Evolutionary conservation across 2,113 vertebrate species (phyloP), one percentile per base, ranked within the genome.

Genomic region (Protomyctophum bolini): DNA sequence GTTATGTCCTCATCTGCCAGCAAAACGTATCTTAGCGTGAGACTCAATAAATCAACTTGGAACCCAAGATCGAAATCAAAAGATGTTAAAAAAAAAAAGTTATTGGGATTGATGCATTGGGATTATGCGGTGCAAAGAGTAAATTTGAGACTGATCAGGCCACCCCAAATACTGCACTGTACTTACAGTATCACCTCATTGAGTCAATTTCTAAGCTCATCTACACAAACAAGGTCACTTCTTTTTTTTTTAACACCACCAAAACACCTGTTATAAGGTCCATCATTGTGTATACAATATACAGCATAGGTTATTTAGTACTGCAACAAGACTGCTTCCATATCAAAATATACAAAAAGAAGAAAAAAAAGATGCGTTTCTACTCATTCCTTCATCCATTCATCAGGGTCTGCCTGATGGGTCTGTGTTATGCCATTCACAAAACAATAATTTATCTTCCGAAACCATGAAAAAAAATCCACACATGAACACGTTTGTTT

Each of bases 311-410:
- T 70, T n/a, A 72, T 88, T 73, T 77, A 77, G 78, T 83, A 86
- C 75, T 88, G 82, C 82, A 87, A 86, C 82, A 80, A 75, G 70
- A 89, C 80, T 72, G 60, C 71, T 86, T 84, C 79, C 76, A 85
- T 81, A 86, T 87, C 80, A 84, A 82, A 89, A 83, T 75, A 82
- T 75, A 86, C 77, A 86, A 79, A 83, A 83, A n/a, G n/a, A n/a
- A n/a, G n/a, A 21, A 21, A 21, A 41, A 41, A 46, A 14, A 85
- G 63, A 82, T 60, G n/a, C n/a, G 29, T 21, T 51, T 72, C 52
- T 7, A 45, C 54, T 58, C 61, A 47, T 63, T 73, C 49, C 52
- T 82, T 74, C 73, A 76, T 77, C 70, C 73, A 52, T 70, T 61
- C 70, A 58, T 62, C 59, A 56, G 68, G 68, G 66, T 48, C 72